These are phyloP conservation scores for Dascyllus trimaculatus DNA, from an alignment of 2,113 vertebrate species.

Conservation along the genomic window DNA sequence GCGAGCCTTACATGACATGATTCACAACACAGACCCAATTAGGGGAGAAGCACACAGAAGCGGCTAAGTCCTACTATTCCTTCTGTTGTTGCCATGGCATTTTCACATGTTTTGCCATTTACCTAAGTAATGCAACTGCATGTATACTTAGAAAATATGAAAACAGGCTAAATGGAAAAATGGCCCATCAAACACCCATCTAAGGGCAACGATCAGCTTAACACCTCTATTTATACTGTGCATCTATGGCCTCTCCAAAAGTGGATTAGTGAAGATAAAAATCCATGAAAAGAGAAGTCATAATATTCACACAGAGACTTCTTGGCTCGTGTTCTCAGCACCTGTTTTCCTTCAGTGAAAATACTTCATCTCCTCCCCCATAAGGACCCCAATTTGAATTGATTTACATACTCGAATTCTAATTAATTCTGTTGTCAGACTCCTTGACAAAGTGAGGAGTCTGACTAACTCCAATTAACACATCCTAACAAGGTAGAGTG, in stretches of 20 bases:
- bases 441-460: slow-evolving; percentile 95
- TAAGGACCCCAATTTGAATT: slow-evolving; percentile 81
- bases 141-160: slow-evolving; percentile 44
- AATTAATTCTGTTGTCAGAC: slow-evolving; percentile 90
- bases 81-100: slow-evolving; percentile 70
- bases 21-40: slow-evolving; percentile 48
- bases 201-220: slow-evolving; percentile 47
- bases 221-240: slow-evolving; percentile 70
- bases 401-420: slow-evolving; percentile 84
- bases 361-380: slow-evolving; percentile 64
- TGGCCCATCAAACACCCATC: slow-evolving; percentile 44
- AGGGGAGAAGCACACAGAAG: slow-evolving; percentile 50
- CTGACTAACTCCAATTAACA: slow-evolving; percentile 99
- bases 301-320: slow-evolving; percentile 63
- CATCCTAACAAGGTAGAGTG: slow-evolving; percentile 95
- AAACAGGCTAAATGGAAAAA: slow-evolving; percentile 48
- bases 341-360: slow-evolving; percentile 73
- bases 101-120: slow-evolving; percentile 73
- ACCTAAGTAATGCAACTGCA: slow-evolving; percentile 57
- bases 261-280: slow-evolving; percentile 63
- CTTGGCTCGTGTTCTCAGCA: slow-evolving; percentile 69
- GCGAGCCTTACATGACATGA: slow-evolving; percentile 41
- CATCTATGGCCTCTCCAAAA: slow-evolving; percentile 56
- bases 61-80: slow-evolving; percentile 42
- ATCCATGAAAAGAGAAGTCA: slow-evolving; percentile 71